Conservation (phyloP, 2,797 vertebrate genomes). For the Pteronotus mesoamericanus region DNA sequence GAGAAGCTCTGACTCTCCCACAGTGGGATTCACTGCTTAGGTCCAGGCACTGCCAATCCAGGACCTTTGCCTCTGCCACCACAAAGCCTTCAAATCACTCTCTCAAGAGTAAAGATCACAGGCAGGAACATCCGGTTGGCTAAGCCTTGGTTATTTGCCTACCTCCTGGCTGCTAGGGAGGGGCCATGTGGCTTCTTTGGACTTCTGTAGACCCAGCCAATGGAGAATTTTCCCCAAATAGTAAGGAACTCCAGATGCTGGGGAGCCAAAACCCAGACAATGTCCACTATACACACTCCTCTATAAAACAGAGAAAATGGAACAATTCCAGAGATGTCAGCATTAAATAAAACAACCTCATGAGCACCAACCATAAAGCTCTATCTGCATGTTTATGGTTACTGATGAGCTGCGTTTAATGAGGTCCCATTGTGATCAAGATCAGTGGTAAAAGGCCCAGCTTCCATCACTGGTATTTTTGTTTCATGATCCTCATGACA, state of each 20-base stretch:
- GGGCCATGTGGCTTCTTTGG: not conserved
- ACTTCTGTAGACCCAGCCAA: not conserved
- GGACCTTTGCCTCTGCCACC: not conserved
- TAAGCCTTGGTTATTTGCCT: not conserved
- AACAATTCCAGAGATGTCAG: not conserved
- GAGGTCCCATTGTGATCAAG: not conserved
- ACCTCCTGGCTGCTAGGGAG: not conserved
- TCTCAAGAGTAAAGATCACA: not conserved
- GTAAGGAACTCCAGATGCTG: not conserved
- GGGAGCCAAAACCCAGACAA: not conserved
- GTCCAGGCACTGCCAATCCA: not conserved
- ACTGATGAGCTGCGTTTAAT: accelerated
- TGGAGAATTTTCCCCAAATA: not conserved
- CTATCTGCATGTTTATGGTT: not conserved
- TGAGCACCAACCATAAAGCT: not conserved
- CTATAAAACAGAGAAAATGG: not conserved
- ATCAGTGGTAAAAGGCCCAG: not conserved
- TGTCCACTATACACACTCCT: not conserved
- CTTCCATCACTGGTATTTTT: not conserved
- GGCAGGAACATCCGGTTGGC: not conserved
- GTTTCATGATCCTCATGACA: not conserved
- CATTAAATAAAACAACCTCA: not conserved
- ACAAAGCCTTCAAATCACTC: not conserved
- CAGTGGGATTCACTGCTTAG: not conserved
- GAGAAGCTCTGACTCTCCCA: not conserved